Evolutionary conservation across 1,140 invertebrate species (phyloP).

Genomic region (Macrosteles quadrilineatus): DNA sequence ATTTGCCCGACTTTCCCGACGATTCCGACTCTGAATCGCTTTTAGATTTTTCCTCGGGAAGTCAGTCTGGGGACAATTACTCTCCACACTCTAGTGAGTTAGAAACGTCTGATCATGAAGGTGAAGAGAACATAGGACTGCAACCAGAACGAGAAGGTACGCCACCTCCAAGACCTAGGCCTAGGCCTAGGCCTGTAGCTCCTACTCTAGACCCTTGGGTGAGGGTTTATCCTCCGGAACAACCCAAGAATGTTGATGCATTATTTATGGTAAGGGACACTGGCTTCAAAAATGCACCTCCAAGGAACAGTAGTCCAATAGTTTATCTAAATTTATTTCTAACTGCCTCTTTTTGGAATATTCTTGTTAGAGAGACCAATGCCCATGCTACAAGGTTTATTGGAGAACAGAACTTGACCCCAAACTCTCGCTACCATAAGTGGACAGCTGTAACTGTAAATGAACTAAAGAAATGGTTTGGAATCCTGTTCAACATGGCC

Average conservation of each 20-base stretch:
- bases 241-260: not conserved
- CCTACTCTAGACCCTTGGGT: not conserved
- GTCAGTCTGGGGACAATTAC: not conserved
- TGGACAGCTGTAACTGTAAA: not conserved
- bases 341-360: not conserved
- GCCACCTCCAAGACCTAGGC: not conserved
- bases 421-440: not conserved
- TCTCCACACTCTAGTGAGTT: not conserved
- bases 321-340: not conserved
- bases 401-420: not conserved
- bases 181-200: not conserved
- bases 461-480: constrained; percentile 4
- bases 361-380: not conserved
- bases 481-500: not conserved
- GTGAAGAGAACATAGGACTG: not conserved
- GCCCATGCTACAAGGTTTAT: not conserved
- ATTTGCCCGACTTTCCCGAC: not conserved
- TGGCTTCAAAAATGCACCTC: not conserved
- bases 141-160: not conserved
- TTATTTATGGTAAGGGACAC: not conserved
- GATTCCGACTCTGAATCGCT: not conserved
- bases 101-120: not conserved
- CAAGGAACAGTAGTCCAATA: not conserved
- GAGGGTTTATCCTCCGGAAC: not conserved
- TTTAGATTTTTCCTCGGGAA: constrained; percentile 3